Base-by-base conservation (phyloP, 2,113 vertebrate genomes). In the Callithrix jacchus region DNA sequence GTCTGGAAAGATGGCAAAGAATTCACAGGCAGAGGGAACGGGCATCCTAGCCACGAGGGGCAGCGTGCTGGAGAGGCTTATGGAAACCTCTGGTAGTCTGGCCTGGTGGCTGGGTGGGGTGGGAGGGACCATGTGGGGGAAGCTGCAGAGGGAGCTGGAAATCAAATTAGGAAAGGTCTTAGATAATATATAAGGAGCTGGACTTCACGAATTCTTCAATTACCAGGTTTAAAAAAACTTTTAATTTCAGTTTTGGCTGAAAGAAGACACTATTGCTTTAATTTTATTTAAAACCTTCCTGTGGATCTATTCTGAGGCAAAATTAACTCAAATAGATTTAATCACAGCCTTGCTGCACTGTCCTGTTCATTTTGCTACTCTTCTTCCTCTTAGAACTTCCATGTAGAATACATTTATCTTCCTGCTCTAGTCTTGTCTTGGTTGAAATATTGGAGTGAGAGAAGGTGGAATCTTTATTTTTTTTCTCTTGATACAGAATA, bases 221-320 rank as follows among this genome's bases (percentile, higher is more conserved):
- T 47, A 80, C 40, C 61, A 13, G 37, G 70, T 94, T 73, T 90
- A 9, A 32, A 42, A 32, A 42, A 52, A 35, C 25, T 68, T 89
- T 80, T 73, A 21, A 49, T 93, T 94, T 92, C 47, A 20, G 4
- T 90, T 90, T 83, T 71, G 83, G 35, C 61, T 71, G 32, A 74
- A 83, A 88, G 37, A 90, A 66, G 76, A 88, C 81, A 2, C 7
- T 4, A 42, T 91, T 66, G 23, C 40, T 91, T 92, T 84, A 27
- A 64, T 66, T 83, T 84, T 79, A 58, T 49, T 73, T 47, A 61
- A 70, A 93, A 87, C 2, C 47, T 94, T 35, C 37, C 54, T 70
- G 4, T 5, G 42, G 64, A 61, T 45, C 80, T 42, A 27, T 87
- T 58, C 16, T 21, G n/a, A 74, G 80, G 58, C 25, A 87, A 84